phyloP scores from a whole-genome alignment of 2,888 invertebrate species.

The Brachyptera putata region DNA sequence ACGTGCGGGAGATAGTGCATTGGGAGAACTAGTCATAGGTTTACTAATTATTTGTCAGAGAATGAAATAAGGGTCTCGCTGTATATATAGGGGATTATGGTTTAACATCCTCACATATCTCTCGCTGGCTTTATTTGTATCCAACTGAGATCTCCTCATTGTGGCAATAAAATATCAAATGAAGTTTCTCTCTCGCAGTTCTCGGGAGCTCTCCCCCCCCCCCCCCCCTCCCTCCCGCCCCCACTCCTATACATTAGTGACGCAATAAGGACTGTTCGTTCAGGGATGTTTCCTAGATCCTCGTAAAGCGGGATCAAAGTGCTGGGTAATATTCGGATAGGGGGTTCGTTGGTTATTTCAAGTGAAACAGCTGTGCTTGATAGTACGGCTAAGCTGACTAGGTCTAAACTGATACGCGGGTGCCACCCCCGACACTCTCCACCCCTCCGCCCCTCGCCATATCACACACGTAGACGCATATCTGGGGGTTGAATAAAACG shows the following conservation, averaged over 20 bases:
- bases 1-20: neutral
- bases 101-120: conserved; percentile 21
- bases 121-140: conserved; percentile 11
- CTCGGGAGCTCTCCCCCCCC: neutral
- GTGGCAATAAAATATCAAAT: conserved; percentile 20
- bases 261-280: conserved; percentile 7
- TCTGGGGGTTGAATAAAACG: conserved; percentile 4
- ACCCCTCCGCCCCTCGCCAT: conserved; percentile 16
- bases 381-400: conserved; percentile 2
- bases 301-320: conserved; percentile 24
- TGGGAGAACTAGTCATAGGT: neutral
- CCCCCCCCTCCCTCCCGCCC: neutral
- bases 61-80: neutral
- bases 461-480: conserved; percentile 14
- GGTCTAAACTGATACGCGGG: conserved; percentile 23
- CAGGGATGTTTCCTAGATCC: neutral
- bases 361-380: conserved; percentile 26
- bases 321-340: conserved; percentile 25
- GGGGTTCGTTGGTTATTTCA: conserved; percentile 15
- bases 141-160: conserved; percentile 21
- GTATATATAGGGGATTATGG: conserved; percentile 14
- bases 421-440: conserved; percentile 23
- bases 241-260: neutral
- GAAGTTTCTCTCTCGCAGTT: conserved; percentile 15
- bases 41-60: conserved; percentile 10